Evolutionary conservation across 1,140 invertebrate species (phyloP).

Genomic region (Eueides isabella): DNA sequence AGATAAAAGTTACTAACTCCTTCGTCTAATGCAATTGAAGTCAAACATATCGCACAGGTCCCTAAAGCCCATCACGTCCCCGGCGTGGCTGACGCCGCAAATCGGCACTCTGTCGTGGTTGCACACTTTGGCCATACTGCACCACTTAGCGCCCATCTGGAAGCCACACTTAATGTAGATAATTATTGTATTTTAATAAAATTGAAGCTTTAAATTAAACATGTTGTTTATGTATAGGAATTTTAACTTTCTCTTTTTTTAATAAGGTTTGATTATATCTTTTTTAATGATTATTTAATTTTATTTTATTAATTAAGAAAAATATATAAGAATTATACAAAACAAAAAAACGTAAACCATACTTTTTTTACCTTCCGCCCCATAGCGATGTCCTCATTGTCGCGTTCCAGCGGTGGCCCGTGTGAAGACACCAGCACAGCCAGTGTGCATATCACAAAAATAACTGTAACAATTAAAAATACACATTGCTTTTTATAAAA

Average conservation of each 20-base stretch:
- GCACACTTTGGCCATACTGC: constrained; percentile 74
- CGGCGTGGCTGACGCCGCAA: constrained; percentile 70
- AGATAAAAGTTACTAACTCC: constrained; percentile 53
- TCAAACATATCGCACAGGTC: constrained; percentile 78
- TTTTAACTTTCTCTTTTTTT: too few relatives aligned
- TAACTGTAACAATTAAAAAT: constrained; percentile 39
- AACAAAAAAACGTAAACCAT: too few relatives aligned
- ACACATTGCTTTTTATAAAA: neutral
- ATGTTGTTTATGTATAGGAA: neutral
- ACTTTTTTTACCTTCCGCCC: constrained; percentile 75
- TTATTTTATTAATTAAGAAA: too few relatives aligned
- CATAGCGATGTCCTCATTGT: constrained; percentile 73
- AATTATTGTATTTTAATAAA: neutral
- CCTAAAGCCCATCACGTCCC: constrained; percentile 71
- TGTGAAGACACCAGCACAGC: constrained; percentile 45
- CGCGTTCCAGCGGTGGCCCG: constrained; percentile 65
- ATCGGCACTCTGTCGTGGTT: constrained; percentile 74
- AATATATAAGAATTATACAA: too few relatives aligned
- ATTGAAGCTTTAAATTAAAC: neutral
- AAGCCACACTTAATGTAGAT: neutral
- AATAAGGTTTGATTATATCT: too few relatives aligned
- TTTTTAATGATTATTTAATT: too few relatives aligned
- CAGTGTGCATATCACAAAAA: constrained; percentile 40
- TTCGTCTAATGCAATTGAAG: constrained; percentile 70
- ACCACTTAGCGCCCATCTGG: constrained; percentile 75